Conservation (phyloP, 2,888 invertebrate genomes). For the Pimpla rufipes region DNA sequence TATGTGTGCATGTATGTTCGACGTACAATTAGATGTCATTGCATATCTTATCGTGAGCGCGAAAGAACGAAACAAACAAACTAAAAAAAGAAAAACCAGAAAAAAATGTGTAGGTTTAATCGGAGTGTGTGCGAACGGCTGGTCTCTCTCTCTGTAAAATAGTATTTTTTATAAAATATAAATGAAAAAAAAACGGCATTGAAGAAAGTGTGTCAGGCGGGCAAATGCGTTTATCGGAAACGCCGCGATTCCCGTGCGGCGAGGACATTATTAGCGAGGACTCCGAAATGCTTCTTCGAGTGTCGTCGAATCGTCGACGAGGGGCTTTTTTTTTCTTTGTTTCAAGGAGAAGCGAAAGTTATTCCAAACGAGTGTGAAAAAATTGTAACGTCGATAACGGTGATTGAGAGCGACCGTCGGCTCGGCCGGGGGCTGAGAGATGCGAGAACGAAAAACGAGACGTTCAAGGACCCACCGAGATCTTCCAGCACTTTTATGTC, state of each 20-base stretch:
- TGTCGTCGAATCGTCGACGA: constrained; percentile 8
- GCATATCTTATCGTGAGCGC: constrained; percentile 58
- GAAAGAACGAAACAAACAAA: constrained; percentile 13
- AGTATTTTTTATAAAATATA: constrained; percentile 69
- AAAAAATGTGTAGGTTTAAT: constrained; percentile 35
- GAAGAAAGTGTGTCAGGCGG: constrained; percentile 30
- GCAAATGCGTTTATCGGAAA: constrained; percentile 24
- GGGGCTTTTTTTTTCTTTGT: not conserved
- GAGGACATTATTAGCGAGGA: not conserved
- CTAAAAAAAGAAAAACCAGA: constrained; percentile 20
- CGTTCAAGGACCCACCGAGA: constrained; percentile 44
- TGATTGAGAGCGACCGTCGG: constrained; percentile 6
- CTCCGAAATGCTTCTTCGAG: constrained; percentile 17
- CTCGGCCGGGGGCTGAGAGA: not conserved
- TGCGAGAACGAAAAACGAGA: constrained; percentile 20
- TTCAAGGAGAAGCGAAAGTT: not conserved
- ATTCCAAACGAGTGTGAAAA: not conserved
- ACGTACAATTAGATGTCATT: constrained; percentile 52
- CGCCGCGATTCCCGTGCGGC: not conserved
- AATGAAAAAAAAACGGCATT: constrained; percentile 41
- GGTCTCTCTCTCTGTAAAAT: constrained; percentile 64
- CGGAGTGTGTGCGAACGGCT: constrained; percentile 28
- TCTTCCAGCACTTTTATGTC: constrained; percentile 39
- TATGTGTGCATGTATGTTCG: constrained; percentile 58
- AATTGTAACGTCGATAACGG: constrained; percentile 23